A percentile compares a stretch with the other conserved stretches of the same genome.
Conservation (phyloP, 2,797 vertebrate genomes). For the Scomberomorus guttatus region DNA sequence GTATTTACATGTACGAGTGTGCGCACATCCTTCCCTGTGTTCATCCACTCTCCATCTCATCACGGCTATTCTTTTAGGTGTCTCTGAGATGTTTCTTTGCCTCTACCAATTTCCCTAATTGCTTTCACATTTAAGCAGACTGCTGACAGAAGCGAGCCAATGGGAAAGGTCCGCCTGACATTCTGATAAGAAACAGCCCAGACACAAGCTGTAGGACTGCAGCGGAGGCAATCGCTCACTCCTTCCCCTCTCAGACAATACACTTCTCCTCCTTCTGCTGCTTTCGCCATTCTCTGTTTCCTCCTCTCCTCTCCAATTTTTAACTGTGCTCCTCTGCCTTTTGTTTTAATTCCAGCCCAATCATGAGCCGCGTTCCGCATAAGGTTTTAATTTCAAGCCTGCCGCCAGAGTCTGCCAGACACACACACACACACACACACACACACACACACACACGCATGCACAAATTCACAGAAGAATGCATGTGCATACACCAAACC, state of each 20-base stretch:
- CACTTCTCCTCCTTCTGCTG: slow-evolving; percentile 28
- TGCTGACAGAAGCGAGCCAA: slow-evolving; percentile 74
- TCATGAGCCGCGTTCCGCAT: slow-evolving; percentile 74
- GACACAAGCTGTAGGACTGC: slow-evolving; percentile 59
- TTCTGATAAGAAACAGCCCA: slow-evolving; percentile 76
- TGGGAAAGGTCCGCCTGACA: slow-evolving; percentile 77
- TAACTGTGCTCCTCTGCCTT: slow-evolving; percentile 64
- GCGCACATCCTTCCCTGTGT: slow-evolving; percentile 14
- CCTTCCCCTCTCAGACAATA: slow-evolving; percentile 53
- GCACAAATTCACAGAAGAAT: slow-evolving; percentile 51
- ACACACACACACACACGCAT: slow-evolving; percentile 37
- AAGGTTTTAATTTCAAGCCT: slow-evolving; percentile 81
- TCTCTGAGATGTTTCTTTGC: slow-evolving; percentile 74
- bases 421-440: slow-evolving; percentile 42
- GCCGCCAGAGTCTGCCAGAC: slow-evolving; percentile 59
- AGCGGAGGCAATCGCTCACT: slow-evolving; percentile 57
- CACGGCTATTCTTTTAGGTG: slow-evolving; percentile 62
- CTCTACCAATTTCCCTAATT: slow-evolving; percentile 79
- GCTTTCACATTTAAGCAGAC: slow-evolving; percentile 82
- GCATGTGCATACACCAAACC: slow-evolving; percentile 47
- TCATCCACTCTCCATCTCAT: slow-evolving; percentile 44
- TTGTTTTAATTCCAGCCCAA: slow-evolving; percentile 82
- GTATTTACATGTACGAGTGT: slow-evolving; percentile 7
- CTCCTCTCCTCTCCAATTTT: slow-evolving; percentile 13
- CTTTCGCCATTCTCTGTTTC: slow-evolving; percentile 29